Conservation (phyloP, 2,888 invertebrate species). For the Lasioglossum malachurum region DNA sequence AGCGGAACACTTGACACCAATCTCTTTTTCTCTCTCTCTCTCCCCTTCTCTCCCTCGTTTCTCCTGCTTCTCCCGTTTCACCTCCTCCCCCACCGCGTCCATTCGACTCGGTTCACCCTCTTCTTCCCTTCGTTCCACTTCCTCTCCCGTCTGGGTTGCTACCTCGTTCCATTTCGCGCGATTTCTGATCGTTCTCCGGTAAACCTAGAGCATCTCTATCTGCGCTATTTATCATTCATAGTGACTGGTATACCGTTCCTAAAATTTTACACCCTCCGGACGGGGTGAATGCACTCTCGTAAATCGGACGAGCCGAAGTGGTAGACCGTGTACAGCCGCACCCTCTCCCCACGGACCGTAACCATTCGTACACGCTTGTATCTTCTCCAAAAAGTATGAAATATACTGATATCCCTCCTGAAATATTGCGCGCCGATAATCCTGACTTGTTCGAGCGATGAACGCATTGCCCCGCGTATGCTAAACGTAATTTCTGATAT, state of each 20-base stretch:
- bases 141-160: background rate
- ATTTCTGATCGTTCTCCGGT: slow-evolving; percentile 14
- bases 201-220: slow-evolving; percentile 6
- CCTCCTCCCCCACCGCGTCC: background rate
- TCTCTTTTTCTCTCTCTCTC: slow-evolving; percentile 40
- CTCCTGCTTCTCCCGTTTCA: background rate
- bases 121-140: slow-evolving; percentile 14
- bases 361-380: background rate
- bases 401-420: background rate
- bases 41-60: background rate
- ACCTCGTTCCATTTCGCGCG: slow-evolving; percentile 8
- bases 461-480: background rate
- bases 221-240: background rate
- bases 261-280: slow-evolving; percentile 1
- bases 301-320: background rate
- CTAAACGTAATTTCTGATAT: background rate
- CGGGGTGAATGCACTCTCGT: background rate
- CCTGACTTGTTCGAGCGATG: background rate
- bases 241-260: background rate
- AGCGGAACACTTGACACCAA: slow-evolving; percentile 58
- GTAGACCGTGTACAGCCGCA: background rate
- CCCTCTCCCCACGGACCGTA: background rate
- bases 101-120: background rate
- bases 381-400: background rate
- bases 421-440: background rate